Conservation (phyloP, 2,113 vertebrate genomes). For the Casuarius casuarius region DNA sequence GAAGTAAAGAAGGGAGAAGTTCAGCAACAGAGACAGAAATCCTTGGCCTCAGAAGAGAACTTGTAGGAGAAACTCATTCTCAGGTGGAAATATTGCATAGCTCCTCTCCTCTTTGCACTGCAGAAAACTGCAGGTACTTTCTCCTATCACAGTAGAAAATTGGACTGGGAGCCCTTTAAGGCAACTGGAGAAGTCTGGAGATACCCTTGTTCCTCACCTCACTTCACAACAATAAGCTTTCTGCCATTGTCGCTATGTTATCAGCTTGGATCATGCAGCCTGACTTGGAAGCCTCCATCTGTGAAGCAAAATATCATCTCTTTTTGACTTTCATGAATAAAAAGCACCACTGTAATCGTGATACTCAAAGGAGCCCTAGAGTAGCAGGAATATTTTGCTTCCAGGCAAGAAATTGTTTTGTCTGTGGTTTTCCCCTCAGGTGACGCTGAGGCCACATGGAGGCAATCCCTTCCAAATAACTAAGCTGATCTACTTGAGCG, state of each 20-base stretch:
- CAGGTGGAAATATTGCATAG: background rate
- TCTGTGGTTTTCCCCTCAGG: background rate
- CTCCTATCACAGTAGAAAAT: background rate
- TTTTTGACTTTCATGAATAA: background rate
- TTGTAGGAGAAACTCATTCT: background rate
- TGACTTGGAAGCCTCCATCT: background rate
- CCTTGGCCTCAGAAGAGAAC: background rate
- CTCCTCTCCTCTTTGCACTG: background rate
- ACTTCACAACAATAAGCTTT: background rate
- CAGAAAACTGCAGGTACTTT: background rate
- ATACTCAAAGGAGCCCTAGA: background rate
- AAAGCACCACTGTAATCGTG: background rate
- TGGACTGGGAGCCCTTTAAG: background rate
- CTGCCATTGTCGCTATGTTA: background rate
- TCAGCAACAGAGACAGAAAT: background rate
- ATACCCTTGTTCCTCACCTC: background rate
- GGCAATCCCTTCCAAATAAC: background rate
- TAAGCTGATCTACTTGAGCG: background rate
- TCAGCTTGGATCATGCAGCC: background rate
- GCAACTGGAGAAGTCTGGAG: background rate
- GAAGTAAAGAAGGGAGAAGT: background rate
- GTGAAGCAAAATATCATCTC: background rate
- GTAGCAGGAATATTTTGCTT: background rate
- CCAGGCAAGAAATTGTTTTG: background rate
- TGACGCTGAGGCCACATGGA: background rate